Base-by-base conservation (phyloP, 2,113 vertebrate genomes). In the Brachyhypopomus occidentalis region DNA sequence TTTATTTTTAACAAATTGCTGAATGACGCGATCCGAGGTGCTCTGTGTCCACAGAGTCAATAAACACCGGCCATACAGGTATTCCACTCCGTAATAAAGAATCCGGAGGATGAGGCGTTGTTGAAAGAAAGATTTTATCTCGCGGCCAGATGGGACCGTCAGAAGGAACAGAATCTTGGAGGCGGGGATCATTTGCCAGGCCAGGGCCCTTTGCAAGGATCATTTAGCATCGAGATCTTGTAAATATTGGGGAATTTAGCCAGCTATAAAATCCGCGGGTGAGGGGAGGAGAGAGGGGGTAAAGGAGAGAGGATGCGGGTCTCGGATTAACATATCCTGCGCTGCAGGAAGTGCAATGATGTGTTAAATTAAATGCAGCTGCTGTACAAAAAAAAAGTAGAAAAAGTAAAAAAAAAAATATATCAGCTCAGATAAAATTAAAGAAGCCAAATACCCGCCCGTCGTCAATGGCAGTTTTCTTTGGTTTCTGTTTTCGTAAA, bases 301-400 rank as follows among this genome's bases (percentile, higher is more conserved):
- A 81, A 78, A 81, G 83, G 59, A 86, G 81, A 72, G 66, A 87
- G 83, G 84, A 87, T 83, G 79, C 78, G 55, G 75, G 76, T 69
- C 84, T 90, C 82, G 86, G 93, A 92, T 88, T 64, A 94, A 90
- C 93, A 90, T 90, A 93, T 92, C 89, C 90, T 92, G 91, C 85
- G 85, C 86, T 92, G 88, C 93, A 94, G 93, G 93, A 94, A 94
- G 93, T 94, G 93, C 93, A 93, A 89, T 88, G 92, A 90, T 92
- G 92, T 93, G 92, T 92, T 93, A 94, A 94, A 95, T 94, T 89
- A 93, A 94, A 94, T 89, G 89, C 94, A 94, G 92, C 93, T 92
- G 92, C 90, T 89, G 88, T 30, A 30, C 3, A 4, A 19, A 1
- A 9, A 4, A 19, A 1, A 9, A 59, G 41, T 45, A 1, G 72